phyloP scores from a whole-genome alignment of 2,113 vertebrate genomes.

The Spilogale gracilis region DNA sequence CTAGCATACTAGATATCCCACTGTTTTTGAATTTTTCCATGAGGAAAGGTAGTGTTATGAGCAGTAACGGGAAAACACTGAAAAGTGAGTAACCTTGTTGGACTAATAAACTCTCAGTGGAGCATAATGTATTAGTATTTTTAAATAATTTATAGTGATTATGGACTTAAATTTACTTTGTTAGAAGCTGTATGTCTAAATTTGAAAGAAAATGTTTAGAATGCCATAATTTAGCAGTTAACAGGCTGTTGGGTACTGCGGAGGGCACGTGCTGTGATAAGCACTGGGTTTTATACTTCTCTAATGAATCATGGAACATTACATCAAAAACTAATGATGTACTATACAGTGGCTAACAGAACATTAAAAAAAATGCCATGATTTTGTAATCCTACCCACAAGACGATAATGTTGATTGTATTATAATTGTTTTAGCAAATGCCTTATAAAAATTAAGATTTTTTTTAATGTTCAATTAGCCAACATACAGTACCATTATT shows the following conservation, averaged over 20 bases:
- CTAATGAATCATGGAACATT: no score
- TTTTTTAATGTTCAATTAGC: not conserved
- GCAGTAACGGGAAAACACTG: not conserved
- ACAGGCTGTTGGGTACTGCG: no score
- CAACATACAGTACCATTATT: no score
- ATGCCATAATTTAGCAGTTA: not conserved
- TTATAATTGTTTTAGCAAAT: not conserved
- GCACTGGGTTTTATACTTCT: no score
- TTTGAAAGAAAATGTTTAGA: not conserved
- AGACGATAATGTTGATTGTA: not conserved
- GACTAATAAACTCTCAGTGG: not conserved
- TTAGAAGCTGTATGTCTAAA: not conserved
- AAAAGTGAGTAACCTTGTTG: not conserved
- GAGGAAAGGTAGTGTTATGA: not conserved
- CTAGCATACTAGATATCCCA: not conserved
- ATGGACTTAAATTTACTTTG: not conserved
- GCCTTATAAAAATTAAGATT: not conserved
- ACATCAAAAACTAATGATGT: no score
- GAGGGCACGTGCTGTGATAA: no score
- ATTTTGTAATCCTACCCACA: not conserved
- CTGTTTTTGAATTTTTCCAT: not conserved
- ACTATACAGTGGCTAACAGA: no score
- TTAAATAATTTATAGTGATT: slow-evolving; percentile 19
- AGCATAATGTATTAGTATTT: not conserved
- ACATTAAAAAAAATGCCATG: no score